phyloP scores from a whole-genome alignment of 1,140 invertebrate genomes.

The Palaemon carinicauda region DNA sequence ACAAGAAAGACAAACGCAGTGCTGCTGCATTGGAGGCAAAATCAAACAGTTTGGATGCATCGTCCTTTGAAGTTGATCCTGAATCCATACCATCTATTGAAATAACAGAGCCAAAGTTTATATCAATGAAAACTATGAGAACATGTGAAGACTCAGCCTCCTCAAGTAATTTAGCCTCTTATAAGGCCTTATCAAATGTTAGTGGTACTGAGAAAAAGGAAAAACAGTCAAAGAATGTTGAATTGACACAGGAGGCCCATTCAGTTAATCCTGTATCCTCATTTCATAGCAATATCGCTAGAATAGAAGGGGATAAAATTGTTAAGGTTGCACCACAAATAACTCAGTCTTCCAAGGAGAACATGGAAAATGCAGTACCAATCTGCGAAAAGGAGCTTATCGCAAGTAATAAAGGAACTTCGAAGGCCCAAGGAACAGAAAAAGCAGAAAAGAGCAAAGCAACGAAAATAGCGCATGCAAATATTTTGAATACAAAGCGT shows the following conservation, averaged over 20 bases:
- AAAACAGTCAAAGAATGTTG: too few species aligned
- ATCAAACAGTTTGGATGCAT: background rate
- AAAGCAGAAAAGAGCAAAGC: background rate
- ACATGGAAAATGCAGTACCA: background rate
- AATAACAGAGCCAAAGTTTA: background rate
- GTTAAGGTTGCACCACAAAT: too few species aligned
- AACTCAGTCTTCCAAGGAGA: background rate
- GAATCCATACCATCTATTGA: background rate
- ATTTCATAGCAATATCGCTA: too few species aligned
- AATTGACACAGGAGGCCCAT: too few species aligned
- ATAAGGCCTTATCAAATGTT: too few species aligned
- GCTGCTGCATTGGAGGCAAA: background rate
- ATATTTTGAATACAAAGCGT: background rate
- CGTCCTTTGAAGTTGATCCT: background rate
- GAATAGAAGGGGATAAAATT: too few species aligned
- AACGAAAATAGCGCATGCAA: background rate
- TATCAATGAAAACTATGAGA: background rate
- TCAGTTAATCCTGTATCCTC: too few species aligned
- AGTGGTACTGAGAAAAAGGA: too few species aligned
- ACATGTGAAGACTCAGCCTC: background rate
- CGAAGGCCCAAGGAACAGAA: too few species aligned
- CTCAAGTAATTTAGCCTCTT: too few species aligned
- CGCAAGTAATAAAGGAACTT: background rate
- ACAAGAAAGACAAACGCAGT: conserved; percentile 17
- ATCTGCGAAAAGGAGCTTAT: background rate